Percentiles rank a stretch among this genome's conserved stretches.
These are phyloP conservation scores for Phoebastria nigripes DNA, from an alignment of 2,797 vertebrate species.

Conservation along the genomic window DNA sequence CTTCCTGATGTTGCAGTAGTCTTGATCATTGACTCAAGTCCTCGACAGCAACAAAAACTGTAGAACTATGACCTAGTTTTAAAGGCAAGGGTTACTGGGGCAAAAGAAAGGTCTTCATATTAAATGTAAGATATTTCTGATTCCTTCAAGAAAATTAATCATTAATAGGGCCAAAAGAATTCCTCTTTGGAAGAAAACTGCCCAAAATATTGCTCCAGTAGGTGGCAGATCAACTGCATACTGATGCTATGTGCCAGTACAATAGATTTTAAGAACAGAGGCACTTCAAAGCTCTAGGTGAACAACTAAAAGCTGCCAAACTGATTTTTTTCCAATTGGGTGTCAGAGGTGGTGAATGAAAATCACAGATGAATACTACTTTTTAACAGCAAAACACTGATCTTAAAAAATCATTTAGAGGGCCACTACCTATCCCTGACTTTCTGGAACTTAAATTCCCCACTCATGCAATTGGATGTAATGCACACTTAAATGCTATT, in stretches of 20 bases:
- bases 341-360: slow-evolving; percentile 24
- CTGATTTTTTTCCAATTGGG: not conserved
- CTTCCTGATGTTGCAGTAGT: not conserved
- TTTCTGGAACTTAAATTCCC: not conserved
- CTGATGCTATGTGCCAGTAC: not conserved
- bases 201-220: not conserved
- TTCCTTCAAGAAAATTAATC: not conserved
- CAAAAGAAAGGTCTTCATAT: not conserved
- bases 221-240: not conserved
- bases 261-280: slow-evolving; percentile 8
- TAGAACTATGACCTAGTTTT: not conserved
- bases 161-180: not conserved
- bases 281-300: not conserved
- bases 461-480: not conserved
- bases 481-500: not conserved
- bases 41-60: not conserved
- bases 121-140: not conserved
- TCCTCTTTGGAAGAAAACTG: not conserved
- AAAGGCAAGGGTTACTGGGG: not conserved
- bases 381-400: not conserved
- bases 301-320: slow-evolving; percentile 3
- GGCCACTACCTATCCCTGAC: not conserved
- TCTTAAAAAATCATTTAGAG: slow-evolving; percentile 16
- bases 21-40: not conserved
- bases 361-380: slow-evolving; percentile 8